Evolutionary conservation across 2,888 invertebrate genomes (phyloP).

Genomic region (Atherix ibis): DNA sequence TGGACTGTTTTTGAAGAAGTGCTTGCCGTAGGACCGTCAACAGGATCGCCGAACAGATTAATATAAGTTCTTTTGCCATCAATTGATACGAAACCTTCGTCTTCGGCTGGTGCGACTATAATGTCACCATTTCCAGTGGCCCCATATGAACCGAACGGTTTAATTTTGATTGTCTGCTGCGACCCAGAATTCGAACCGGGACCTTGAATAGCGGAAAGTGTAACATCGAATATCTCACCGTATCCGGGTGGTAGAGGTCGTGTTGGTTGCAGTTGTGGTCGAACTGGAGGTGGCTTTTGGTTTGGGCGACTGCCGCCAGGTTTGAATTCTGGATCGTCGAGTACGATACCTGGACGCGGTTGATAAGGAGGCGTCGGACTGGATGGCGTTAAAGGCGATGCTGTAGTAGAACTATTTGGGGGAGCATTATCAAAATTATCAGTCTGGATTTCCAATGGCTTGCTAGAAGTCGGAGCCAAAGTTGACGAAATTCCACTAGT

Average conservation of each 20-base stretch:
- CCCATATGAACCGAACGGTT: constrained; percentile 22
- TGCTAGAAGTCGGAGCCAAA: constrained; percentile 8
- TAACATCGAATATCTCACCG: constrained; percentile 76
- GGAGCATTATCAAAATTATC: constrained; percentile 10
- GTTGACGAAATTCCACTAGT: neutral
- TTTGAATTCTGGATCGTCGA: constrained; percentile 70
- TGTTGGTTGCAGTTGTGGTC: constrained; percentile 30
- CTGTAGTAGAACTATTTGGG: constrained; percentile 10
- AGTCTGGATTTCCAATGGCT: constrained; percentile 8
- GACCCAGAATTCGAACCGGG: constrained; percentile 44
- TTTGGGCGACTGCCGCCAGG: constrained; percentile 38
- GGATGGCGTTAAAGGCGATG: constrained; percentile 14
- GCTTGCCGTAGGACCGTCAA: constrained; percentile 28
- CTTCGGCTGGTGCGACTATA: constrained; percentile 62
- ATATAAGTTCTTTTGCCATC: constrained; percentile 82
- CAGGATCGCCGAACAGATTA: constrained; percentile 58
- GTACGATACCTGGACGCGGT: constrained; percentile 69
- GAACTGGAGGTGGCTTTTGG: constrained; percentile 20
- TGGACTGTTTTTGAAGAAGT: constrained; percentile 19
- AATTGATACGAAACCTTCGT: constrained; percentile 78
- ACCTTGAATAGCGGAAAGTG: constrained; percentile 75
- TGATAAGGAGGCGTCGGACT: constrained; percentile 38
- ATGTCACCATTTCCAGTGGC: constrained; percentile 40
- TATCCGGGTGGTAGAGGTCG: constrained; percentile 35
- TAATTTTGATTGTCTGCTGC: constrained; percentile 31